Percentiles rank a stretch among this genome's conserved stretches.
Evolutionary conservation across 2,888 invertebrate genomes (phyloP).

Genomic region (Bedellia somnulentella): DNA sequence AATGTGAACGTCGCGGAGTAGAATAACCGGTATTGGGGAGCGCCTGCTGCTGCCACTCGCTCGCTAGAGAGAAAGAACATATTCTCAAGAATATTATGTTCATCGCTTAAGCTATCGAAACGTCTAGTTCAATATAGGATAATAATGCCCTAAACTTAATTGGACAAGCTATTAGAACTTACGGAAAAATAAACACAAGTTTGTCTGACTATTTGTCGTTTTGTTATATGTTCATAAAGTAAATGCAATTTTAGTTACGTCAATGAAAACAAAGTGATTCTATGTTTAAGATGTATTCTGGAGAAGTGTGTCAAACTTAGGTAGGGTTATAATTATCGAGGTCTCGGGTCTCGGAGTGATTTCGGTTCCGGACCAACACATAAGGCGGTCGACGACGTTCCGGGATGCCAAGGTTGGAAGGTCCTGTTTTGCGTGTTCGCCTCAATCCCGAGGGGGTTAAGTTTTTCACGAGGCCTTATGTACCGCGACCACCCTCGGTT

Average conservation of each 20-base stretch:
- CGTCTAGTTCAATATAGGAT: no score
- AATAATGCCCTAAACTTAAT: no score
- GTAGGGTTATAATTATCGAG: conserved; percentile 6
- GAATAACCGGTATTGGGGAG: conserved; percentile 58
- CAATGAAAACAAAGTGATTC: no score
- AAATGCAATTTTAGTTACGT: no score
- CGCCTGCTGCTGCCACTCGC: conserved; percentile 14
- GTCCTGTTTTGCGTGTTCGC: conserved; percentile 58
- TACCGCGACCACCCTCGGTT: conserved; percentile 57
- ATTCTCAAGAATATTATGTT: no score
- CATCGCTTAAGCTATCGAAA: no score
- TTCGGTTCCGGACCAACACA: conserved; percentile 36
- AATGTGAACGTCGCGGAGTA: conserved; percentile 50
- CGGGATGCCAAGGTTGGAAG: conserved; percentile 44
- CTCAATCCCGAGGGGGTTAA: conserved; percentile 41
- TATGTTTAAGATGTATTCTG: no score
- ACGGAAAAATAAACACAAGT: no score
- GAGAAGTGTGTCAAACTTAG: background rate
- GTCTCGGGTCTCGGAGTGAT: no score
- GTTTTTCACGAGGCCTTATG: conserved; percentile 61
- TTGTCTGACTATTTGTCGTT: no score
- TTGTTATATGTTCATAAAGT: no score
- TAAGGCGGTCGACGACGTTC: conserved; percentile 30
- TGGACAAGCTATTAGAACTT: no score
- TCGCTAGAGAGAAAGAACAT: conserved; percentile 9